These are phyloP conservation scores for Onychorhynchus coronatus DNA, from an alignment of 2,113 vertebrate species.

Conservation along the genomic window DNA sequence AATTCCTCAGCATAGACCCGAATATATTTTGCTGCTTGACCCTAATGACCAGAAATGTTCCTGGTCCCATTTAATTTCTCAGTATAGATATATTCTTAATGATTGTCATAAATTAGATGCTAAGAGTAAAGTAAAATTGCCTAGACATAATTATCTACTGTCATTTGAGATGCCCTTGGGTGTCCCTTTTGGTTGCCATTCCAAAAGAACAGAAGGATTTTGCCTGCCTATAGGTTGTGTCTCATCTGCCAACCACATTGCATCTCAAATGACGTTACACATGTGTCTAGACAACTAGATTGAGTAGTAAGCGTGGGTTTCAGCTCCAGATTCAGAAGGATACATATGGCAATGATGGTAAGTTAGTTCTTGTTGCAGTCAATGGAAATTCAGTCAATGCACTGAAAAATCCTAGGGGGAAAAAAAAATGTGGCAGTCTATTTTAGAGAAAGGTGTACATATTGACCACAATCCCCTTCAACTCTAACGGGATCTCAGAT, in stretches of 20 bases:
- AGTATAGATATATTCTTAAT: conserved; percentile 23
- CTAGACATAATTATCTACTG: not conserved
- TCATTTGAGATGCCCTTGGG: not conserved
- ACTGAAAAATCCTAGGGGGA: not conserved
- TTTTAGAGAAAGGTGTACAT: not conserved
- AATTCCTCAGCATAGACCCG: not conserved
- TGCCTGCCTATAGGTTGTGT: not conserved
- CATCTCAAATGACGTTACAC: not conserved
- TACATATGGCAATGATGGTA: not conserved
- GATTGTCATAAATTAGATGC: conserved; percentile 31
- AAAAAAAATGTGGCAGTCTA: rapidly evolving
- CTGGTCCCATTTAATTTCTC: not conserved
- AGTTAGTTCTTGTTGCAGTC: not conserved
- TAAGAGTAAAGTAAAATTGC: conserved; percentile 30
- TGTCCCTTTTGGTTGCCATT: not conserved
- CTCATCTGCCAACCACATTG: not conserved
- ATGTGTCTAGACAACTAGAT: not conserved
- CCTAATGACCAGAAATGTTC: not conserved
- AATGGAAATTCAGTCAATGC: not conserved
- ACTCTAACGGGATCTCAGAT: not conserved
- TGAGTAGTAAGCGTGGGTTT: not conserved
- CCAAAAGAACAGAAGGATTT: not conserved
- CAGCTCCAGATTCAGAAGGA: not conserved
- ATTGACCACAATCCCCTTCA: not conserved
- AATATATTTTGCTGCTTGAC: conserved; percentile 16